Evolutionary conservation across 2,888 invertebrate genomes (phyloP), one percentile per base, ranked within the genome.

Genomic region (Pterostichus madidus): DNA sequence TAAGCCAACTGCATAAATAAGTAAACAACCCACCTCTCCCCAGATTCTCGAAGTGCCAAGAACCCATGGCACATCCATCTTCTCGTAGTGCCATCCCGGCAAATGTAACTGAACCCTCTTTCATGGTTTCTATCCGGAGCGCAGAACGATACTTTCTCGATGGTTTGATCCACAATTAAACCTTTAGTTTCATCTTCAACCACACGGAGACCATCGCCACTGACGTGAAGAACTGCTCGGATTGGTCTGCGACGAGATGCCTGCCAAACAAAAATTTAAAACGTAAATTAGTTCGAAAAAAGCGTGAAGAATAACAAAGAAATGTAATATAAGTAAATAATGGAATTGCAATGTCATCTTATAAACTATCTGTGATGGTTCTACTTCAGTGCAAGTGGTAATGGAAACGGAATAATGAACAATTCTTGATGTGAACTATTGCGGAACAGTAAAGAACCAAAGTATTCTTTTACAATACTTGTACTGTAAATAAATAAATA

Each of bases 21-120:
- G 24, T 24, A 24, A 24, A 24, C 24, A 24, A n/a, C 35, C 17
- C 13, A 71, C 68, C 99, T 93, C 91, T 99, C 99, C 83, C 99
- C 99, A 86, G 97, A 96, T 91, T 99, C 99, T 89, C 98, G 96
- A 78, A 96, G 93, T 77, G 99, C 98, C 85, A 98, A 92, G 90
- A 99, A 99, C 52, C 99, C 99, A 91, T 99, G 99, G 89, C 99
- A 99, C 98, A 99, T 99, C 99, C 99, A 99, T 15, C 99, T 94
- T 5, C 99, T 93, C 0, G 99, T 99, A 11, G 99, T 98, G 84
- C 99, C 99, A 90, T 99, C 99, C 84, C 99, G 94, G 89, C 99
- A 99, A 85, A 99, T 99, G 91, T 99, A 99, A 85, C 99, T 99
- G 91, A 98, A 99, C 17, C 99, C 99, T 85, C 97, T 95, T 88